A percentile compares a stretch with the other conserved stretches of the same genome.
Evolutionary conservation across 1,140 invertebrate genomes (phyloP).

Genomic region (Zaprionus ghesquierei): DNA sequence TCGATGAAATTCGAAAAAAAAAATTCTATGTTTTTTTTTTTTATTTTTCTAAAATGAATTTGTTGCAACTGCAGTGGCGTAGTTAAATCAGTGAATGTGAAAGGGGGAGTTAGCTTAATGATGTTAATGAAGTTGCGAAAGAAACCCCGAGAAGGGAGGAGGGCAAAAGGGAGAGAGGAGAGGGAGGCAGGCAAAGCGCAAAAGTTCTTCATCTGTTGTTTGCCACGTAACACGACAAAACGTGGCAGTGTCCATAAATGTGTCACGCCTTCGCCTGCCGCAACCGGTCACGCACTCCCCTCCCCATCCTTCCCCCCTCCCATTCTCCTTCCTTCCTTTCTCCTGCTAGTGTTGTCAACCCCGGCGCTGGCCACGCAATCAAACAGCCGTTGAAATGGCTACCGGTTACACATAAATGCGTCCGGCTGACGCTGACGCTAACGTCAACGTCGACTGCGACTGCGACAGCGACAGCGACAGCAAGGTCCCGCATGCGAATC

Average conservation of each 20-base stretch:
- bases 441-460: neutral
- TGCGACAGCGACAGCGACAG: neutral
- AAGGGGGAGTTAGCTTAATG: slow-evolving; percentile 45
- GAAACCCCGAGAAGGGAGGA: neutral
- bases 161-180: neutral
- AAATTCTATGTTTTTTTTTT: neutral
- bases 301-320: neutral
- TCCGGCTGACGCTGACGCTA: slow-evolving; percentile 37
- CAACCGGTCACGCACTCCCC: neutral
- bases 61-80: slow-evolving; percentile 8
- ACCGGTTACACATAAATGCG: slow-evolving; percentile 77
- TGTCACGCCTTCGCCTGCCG: slow-evolving; percentile 56
- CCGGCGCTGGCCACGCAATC: slow-evolving; percentile 41
- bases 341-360: no score
- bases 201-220: slow-evolving; percentile 55
- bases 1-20: neutral
- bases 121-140: slow-evolving; percentile 65
- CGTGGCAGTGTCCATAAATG: slow-evolving; percentile 66
- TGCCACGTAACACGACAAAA: slow-evolving; percentile 63
- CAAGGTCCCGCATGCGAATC: slow-evolving; percentile 49
- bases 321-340: neutral
- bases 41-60: slow-evolving; percentile 2
- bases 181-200: neutral
- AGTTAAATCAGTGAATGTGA: neutral
- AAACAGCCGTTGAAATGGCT: slow-evolving; percentile 73